phyloP scores from a whole-genome alignment of 2,888 invertebrate species.

The Euproctis similis region DNA sequence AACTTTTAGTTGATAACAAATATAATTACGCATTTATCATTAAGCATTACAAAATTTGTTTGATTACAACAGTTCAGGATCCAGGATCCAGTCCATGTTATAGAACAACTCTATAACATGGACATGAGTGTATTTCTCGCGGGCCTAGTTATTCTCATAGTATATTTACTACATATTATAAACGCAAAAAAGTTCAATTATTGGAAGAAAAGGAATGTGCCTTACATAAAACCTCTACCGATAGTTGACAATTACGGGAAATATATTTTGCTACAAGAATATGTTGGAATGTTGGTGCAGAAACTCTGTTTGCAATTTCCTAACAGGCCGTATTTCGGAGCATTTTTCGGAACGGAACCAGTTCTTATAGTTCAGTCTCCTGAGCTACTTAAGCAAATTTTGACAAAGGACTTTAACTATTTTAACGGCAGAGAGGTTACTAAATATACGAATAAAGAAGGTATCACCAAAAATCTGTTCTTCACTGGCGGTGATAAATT shows the following conservation, averaged over 20 bases:
- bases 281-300: conserved; percentile 15
- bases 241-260: conserved; percentile 37
- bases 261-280: conserved; percentile 27
- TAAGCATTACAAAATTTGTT: too few relatives aligned
- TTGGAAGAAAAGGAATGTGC: conserved; percentile 36
- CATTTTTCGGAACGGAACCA: conserved; percentile 41
- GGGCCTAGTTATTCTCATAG: neutral
- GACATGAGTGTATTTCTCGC: too few relatives aligned
- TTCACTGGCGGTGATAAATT: conserved; percentile 26
- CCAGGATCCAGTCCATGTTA: too few relatives aligned
- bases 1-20: too few relatives aligned
- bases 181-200: conserved; percentile 20
- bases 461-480: conserved; percentile 25
- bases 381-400: conserved; percentile 24
- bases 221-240: conserved; percentile 24
- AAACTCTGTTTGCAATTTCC: conserved; percentile 31
- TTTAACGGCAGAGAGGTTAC: conserved; percentile 15
- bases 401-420: conserved; percentile 30
- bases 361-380: conserved; percentile 25
- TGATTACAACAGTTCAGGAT: too few relatives aligned
- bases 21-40: too few relatives aligned
- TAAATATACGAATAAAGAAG: conserved; percentile 20
- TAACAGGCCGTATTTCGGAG: conserved; percentile 35
- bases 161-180: neutral
- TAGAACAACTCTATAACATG: too few relatives aligned